These are phyloP conservation scores for Eriocheir sinensis DNA, from an alignment of 1,140 invertebrate genomes.

Conservation along the genomic window DNA sequence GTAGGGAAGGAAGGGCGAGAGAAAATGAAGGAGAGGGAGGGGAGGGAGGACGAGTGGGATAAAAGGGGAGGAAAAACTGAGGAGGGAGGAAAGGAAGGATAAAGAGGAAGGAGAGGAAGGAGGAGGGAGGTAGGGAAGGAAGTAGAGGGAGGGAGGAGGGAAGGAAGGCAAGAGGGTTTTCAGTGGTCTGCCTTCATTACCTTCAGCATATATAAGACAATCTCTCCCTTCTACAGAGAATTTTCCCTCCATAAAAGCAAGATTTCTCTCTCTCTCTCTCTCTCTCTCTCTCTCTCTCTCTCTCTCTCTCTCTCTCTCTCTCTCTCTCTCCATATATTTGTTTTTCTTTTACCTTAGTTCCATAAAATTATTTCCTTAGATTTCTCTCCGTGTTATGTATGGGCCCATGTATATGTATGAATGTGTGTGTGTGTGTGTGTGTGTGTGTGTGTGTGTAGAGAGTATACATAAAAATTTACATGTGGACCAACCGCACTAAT, in stretches of 20 bases:
- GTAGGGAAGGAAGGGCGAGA: no score
- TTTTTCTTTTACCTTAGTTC: no score
- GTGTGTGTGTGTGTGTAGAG: background rate
- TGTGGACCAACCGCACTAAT: background rate
- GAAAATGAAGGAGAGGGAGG: no score
- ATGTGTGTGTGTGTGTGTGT: background rate
- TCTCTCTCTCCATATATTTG: background rate
- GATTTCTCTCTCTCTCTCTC: conserved; percentile 23
- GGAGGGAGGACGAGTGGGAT: no score
- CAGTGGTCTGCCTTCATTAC: background rate
- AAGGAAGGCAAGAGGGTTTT: background rate
- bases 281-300: background rate
- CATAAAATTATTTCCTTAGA: background rate
- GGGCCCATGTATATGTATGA: no score
- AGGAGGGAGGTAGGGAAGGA: no score
- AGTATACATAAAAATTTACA: background rate
- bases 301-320: background rate
- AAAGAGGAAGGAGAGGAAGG: no score
- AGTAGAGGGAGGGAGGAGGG: background rate
- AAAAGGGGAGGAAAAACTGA: no score
- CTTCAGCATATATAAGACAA: background rate
- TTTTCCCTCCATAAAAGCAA: background rate
- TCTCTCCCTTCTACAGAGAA: background rate
- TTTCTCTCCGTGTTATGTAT: no score
- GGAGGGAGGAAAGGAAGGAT: no score